Evolutionary conservation across 2,797 vertebrate species (phyloP), one percentile per base, ranked within the genome.

Genomic region (Lithobates sylvaticus): DNA sequence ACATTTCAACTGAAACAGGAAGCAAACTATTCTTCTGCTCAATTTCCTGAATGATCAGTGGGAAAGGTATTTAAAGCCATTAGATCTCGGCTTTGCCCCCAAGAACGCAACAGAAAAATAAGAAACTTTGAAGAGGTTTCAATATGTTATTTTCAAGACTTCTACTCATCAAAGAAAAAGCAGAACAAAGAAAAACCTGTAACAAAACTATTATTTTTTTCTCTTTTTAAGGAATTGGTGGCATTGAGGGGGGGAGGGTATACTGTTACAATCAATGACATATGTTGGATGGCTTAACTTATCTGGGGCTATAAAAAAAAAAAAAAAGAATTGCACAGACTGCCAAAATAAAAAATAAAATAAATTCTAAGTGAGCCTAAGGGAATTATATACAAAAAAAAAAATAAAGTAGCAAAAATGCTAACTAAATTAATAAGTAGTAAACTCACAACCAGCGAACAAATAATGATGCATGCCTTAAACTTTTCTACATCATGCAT

Each of bases 21-120:
- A 93, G 90, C 90, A 90, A 90, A 91, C 83, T 88, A 89, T 89
- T 92, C 92, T 89, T 90, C 89, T 90, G 91, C 90, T 92, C 89
- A 90, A 89, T 92, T 92, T 93, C 92, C 93, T 92, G 90, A 18
- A 75, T 79, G 88, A 91, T 91, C 91, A 90, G 50, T 88, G 88
- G 91, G 90, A 91, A 93, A 92, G 91, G 90, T 89, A 90, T 91
- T 91, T 90, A 88, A 91, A 90, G 88, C 78, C 81, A 89, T 75
- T 39, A 89, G 83, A 81, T 74, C 82, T 86, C 91, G 81, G 74
- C 87, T 84, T 61, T 61, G 68, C 84, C 85, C 86, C 84, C 87
- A 88, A 86, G 75, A 89, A 88, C 70, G 84, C 83, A 89, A 83
- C 23, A 44, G 81, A 67, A 23, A 21, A 8, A 54, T 16, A 18